These are phyloP conservation scores for Norana najaformis DNA, from an alignment of 2,888 invertebrate species.

Conservation along the genomic window DNA sequence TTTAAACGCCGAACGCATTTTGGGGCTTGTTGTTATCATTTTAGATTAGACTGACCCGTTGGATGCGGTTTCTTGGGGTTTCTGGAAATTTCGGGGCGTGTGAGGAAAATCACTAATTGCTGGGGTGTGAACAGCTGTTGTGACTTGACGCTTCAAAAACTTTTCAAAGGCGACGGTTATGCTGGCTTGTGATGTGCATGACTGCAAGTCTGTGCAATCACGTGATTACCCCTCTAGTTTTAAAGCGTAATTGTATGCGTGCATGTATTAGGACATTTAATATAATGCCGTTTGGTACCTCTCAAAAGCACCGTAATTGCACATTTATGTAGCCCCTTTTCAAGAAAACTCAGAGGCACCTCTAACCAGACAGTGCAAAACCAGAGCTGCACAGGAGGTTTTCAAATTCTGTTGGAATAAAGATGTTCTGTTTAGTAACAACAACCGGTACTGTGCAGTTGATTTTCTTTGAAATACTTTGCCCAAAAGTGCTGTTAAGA, in stretches of 20 bases:
- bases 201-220: neutral
- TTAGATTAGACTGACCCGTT: neutral
- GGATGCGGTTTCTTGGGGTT: neutral
- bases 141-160: neutral
- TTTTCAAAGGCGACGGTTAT: neutral
- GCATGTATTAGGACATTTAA: too few species aligned
- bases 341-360: too few species aligned
- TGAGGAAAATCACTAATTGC: neutral
- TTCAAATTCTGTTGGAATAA: too few species aligned
- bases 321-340: too few species aligned
- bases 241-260: neutral
- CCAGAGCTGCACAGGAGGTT: too few species aligned
- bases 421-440: too few species aligned
- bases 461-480: too few species aligned
- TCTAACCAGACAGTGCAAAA: too few species aligned
- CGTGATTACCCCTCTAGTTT: neutral
- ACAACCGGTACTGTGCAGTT: too few species aligned
- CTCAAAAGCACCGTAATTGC: too few species aligned
- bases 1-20: neutral
- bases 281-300: neutral
- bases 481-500: too few species aligned
- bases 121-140: neutral
- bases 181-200: neutral
- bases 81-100: neutral
- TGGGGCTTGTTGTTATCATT: neutral